Base-by-base conservation (phyloP, 2,888 invertebrate genomes). In the Resseliella maxima region DNA sequence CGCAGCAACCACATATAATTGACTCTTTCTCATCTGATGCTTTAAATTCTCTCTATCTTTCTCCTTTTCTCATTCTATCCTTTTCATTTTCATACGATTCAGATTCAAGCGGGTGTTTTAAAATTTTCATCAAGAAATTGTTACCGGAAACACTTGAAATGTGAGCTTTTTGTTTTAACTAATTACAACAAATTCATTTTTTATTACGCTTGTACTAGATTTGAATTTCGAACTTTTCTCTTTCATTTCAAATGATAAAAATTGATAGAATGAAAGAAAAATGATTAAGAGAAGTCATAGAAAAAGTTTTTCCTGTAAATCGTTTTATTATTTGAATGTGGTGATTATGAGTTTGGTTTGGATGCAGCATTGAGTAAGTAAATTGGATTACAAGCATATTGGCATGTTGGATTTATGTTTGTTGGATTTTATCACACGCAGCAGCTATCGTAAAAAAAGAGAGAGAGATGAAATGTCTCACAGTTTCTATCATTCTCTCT, bases 341-440 rank as follows among this genome's bases (percentile, higher is more conserved):
- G 15, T 31, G 72, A 72, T 31, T 72, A 72, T 72, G 31, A 72
- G 12, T 12, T 72, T 72, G 0, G 31, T 35, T 72, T 35, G 72
- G 72, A 59, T 59, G 50, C 41, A 12, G 50, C 15, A 31, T 72
- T n/a, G n/a, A 2, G 46, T 2, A 18, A 31, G 24, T 8, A 72
- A 72, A 72, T 72, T 27, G 72, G 72, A 72, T 72, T 72, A 72
- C 72, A 72, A 31, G 31, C 72, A 72, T 27, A 72, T 72, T 72
- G 72, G 15, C 72, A 72, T 31, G 72, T n/a, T 15, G 72, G 72
- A 72, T 35, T 72, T 72, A 72, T 72, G 35, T 72, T 72, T 31
- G 31, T 72, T 31, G 72, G 12, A 15, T 72, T 72, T 72, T 59
- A 59, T 72, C 31, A 72, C 31, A 31, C 59, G 12, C 0, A n/a